A percentile compares a stretch with the other conserved stretches of the same genome.
These are phyloP conservation scores for Acanthopleura granulata DNA, from an alignment of 2,888 invertebrate genomes.

Conservation along the genomic window DNA sequence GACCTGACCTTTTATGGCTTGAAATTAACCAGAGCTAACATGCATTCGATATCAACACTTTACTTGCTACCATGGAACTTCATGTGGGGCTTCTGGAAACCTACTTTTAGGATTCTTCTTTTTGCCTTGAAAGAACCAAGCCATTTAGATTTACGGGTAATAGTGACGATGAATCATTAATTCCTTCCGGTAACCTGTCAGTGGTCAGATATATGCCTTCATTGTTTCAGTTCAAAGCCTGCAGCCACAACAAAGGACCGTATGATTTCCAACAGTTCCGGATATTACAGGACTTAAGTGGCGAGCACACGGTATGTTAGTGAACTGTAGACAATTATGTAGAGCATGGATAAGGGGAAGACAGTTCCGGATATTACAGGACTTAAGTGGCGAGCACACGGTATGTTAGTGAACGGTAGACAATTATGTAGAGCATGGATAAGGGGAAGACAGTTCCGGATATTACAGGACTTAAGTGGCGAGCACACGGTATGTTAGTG, in stretches of 20 bases:
- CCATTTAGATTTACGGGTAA: too few relatives aligned
- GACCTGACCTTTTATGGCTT: too few relatives aligned
- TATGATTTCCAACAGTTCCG: constrained; percentile 94
- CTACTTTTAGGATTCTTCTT: too few relatives aligned
- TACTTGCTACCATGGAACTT: too few relatives aligned
- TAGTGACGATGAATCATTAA: too few relatives aligned
- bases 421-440: neutral
- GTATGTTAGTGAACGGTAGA: constrained; percentile 71
- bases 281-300: constrained; percentile 86
- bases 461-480: neutral
- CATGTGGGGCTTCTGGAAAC: too few relatives aligned
- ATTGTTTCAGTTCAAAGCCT: constrained; percentile 84
- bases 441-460: too few relatives aligned
- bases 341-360: neutral
- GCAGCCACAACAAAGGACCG: constrained; percentile 96
- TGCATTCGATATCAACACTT: too few relatives aligned
- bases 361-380: neutral
- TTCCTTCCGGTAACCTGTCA: too few relatives aligned
- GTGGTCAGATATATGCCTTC: neutral
- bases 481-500: constrained; percentile 80
- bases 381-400: constrained; percentile 76
- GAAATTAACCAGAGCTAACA: too few relatives aligned
- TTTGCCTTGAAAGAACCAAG: too few relatives aligned
- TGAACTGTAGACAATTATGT: neutral
- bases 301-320: constrained; percentile 81